Evolutionary conservation across 2,113 vertebrate genomes (phyloP), one percentile per base, ranked within the genome.

Genomic region (Clarias macrocephalus): DNA sequence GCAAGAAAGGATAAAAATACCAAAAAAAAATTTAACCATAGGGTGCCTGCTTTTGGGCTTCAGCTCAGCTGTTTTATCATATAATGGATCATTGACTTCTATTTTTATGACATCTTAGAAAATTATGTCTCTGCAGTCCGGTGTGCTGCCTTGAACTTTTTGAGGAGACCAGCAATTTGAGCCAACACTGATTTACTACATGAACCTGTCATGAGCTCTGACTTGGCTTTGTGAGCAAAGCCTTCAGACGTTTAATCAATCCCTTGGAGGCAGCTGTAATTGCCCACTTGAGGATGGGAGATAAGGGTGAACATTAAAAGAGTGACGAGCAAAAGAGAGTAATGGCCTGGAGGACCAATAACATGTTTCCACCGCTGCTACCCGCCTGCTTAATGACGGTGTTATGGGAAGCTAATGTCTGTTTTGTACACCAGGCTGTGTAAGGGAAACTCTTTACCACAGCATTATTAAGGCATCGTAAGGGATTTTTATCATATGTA

Each of bases 221-320:
- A 48, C 37, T 77, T 37, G 82, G 76, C 57, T 86, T 88, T 83
- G 76, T 90, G 63, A 86, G 81, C 80, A 87, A 90, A 88, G 66
- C 73, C 80, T n/a, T 28, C 54, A 86, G 86, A 82, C 89, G 30
- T 88, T 90, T 88, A 88, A 88, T 88, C 87, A 90, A 52, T 87
- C 70, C 70, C 60, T 86, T 87, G 76, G 79, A 88, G 62, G n/a
- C 65, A 90, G 86, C 82, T 85, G 70, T 89, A 91, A 91, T 90
- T 88, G 89, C 89, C 68, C 85, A 85, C 89, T 87, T 88, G 87
- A 88, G 85, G 82, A 88, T 83, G 60, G 63, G 56, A 88, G 89
- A 90, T 90, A 90, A 90, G 85, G 88, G 86, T 88, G 86, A 88
- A 85, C 89, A 88, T 90, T 90, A 88, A 88, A 90, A 88, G 77